Conservation (phyloP, 2,797 vertebrate species). For the Scyliorhinus canicula region DNA sequence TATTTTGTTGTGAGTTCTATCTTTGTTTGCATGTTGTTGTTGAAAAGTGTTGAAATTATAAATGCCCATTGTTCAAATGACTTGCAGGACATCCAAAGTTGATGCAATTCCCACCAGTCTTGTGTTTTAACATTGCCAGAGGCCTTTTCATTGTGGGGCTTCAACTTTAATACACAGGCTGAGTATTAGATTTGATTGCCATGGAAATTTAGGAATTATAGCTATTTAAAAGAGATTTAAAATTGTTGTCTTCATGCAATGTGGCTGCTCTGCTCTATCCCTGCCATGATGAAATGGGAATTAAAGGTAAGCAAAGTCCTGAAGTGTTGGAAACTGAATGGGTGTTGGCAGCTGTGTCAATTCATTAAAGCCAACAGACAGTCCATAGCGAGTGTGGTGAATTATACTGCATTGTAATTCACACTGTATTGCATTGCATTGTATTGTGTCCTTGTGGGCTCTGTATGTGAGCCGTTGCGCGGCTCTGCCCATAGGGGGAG, state of each 20-base stretch:
- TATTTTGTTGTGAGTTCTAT: too few relatives aligned
- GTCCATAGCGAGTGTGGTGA: not conserved
- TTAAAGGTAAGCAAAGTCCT: not conserved
- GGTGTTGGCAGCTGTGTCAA: not conserved
- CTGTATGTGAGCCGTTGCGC: too few relatives aligned
- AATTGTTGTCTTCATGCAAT: not conserved
- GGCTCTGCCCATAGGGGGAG: too few relatives aligned
- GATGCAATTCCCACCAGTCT: not conserved
- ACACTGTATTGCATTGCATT: too few relatives aligned
- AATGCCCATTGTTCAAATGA: not conserved
- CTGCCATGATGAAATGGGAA: not conserved
- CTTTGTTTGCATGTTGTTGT: too few relatives aligned
- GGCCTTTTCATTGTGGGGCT: not conserved
- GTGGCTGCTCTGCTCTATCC: too few relatives aligned
- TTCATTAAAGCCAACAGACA: not conserved
- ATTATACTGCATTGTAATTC: too few relatives aligned
- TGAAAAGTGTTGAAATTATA: too few relatives aligned
- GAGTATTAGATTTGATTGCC: not conserved
- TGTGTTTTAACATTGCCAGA: not conserved
- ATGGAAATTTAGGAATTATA: not conserved
- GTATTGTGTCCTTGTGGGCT: too few relatives aligned
- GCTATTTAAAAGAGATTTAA: not conserved
- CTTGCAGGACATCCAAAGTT: not conserved
- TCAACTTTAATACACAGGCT: not conserved
- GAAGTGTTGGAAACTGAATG: not conserved